Percentiles rank a stretch among this genome's conserved stretches.
These are phyloP conservation scores for Euzophera pinguis DNA, from an alignment of 2,888 invertebrate species.

Conservation along the genomic window DNA sequence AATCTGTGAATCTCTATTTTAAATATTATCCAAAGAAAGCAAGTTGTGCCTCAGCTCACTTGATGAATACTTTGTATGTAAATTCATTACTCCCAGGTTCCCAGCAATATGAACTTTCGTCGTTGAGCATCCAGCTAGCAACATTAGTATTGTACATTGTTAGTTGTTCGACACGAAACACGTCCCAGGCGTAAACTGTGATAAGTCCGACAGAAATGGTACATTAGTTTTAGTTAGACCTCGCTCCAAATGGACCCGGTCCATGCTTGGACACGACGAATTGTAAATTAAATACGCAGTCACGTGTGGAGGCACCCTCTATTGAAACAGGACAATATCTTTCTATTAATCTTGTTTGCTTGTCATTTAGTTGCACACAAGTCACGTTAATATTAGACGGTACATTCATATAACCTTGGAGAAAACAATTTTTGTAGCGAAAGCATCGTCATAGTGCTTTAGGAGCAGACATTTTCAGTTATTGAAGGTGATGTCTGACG, in stretches of 20 bases:
- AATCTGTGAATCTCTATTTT: neutral
- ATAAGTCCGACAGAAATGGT: slow-evolving; percentile 23
- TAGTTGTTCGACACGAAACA: slow-evolving; percentile 20
- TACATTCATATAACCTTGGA: neutral
- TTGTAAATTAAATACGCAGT: slow-evolving; percentile 19
- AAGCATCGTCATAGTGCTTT: too few relatives aligned
- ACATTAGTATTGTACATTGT: slow-evolving; percentile 20
- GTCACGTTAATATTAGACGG: too few relatives aligned
- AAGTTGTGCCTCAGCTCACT: neutral
- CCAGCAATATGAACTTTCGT: neutral
- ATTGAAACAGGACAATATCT: slow-evolving; percentile 9
- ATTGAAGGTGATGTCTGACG: too few relatives aligned
- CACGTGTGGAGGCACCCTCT: slow-evolving; percentile 7
- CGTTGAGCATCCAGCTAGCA: slow-evolving; percentile 14
- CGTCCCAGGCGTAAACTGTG: slow-evolving; percentile 23
- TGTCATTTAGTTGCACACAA: neutral
- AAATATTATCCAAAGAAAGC: neutral
- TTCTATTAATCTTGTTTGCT: slow-evolving; percentile 5
- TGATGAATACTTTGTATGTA: neutral
- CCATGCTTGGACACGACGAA: slow-evolving; percentile 9
- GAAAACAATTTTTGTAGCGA: too few relatives aligned
- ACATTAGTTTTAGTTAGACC: slow-evolving; percentile 23
- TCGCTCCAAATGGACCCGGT: slow-evolving; percentile 18
- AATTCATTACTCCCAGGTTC: neutral
- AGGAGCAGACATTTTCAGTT: too few relatives aligned